Evolutionary conservation across 2,113 vertebrate species (phyloP).

Genomic region (Forbesichthys papilliferus): DNA sequence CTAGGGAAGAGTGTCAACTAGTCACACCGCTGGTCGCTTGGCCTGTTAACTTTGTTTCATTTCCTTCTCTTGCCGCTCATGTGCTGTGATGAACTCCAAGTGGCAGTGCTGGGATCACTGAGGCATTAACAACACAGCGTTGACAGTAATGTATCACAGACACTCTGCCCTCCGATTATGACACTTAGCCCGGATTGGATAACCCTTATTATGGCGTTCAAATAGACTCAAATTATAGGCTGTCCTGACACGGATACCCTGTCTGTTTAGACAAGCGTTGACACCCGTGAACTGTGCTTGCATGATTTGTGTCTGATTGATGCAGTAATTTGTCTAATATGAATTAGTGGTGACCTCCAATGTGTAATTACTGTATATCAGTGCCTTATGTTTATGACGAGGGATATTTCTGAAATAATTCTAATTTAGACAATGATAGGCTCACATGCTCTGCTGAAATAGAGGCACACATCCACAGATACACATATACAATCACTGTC

Average conservation of each 20-base stretch:
- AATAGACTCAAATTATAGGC: constrained; percentile 65
- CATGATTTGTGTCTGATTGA: constrained; percentile 57
- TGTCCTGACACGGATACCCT: constrained; percentile 45
- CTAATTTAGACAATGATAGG: constrained; percentile 3
- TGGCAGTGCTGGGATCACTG: constrained; percentile 39
- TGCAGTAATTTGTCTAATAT: constrained; percentile 44
- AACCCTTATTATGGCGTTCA: constrained; percentile 61
- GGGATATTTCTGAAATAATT: constrained; percentile 33
- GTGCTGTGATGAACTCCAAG: not conserved
- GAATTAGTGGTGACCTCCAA: constrained; percentile 36
- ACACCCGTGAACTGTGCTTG: constrained; percentile 48
- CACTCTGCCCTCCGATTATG: constrained; percentile 56
- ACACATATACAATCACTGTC: constrained; percentile 8
- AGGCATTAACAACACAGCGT: constrained; percentile 52
- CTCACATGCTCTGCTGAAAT: constrained; percentile 9
- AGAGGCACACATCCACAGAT: not conserved
- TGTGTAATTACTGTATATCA: constrained; percentile 44
- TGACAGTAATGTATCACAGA: constrained; percentile 48
- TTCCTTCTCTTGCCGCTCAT: not conserved
- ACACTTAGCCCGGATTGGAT: constrained; percentile 59
- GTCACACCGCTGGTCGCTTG: too few species aligned
- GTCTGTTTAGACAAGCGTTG: constrained; percentile 63
- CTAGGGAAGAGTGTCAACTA: too few species aligned
- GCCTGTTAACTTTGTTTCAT: not conserved
- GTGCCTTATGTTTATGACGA: constrained; percentile 30